These are phyloP conservation scores for Pycnonotus jocosus DNA, from an alignment of 2,113 vertebrate species.

Conservation along the genomic window DNA sequence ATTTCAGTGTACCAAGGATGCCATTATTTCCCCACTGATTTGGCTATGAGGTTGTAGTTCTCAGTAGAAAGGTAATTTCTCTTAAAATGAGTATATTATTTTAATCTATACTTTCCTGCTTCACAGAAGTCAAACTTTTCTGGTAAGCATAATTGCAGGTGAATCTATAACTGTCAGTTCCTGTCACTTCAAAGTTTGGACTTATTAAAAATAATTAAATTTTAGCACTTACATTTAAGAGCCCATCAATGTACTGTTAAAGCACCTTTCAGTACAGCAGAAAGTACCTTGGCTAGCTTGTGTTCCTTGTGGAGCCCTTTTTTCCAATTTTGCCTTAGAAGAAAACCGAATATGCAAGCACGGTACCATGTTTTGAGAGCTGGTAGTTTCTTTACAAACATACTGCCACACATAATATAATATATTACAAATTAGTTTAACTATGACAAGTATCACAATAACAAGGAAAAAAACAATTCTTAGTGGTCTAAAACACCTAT, in stretches of 20 bases:
- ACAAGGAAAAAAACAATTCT: background rate
- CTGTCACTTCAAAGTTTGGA: background rate
- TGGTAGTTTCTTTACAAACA: background rate
- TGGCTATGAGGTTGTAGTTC: background rate
- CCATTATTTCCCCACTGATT: background rate
- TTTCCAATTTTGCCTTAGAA: background rate
- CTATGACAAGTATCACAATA: background rate
- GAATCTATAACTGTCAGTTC: background rate
- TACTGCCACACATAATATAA: background rate
- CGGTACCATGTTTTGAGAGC: background rate
- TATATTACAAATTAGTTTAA: background rate
- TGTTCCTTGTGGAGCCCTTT: background rate
- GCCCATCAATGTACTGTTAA: background rate
- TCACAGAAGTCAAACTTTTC: background rate
- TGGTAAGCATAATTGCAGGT: background rate
- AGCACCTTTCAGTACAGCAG: background rate
- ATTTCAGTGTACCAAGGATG: background rate
- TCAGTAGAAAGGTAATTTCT: background rate
- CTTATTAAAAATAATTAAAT: background rate
- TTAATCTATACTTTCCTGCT: background rate
- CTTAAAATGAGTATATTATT: background rate
- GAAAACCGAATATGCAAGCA: background rate
- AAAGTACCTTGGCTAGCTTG: background rate
- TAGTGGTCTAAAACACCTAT: background rate
- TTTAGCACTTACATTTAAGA: background rate